phyloP scores from a whole-genome alignment of 1,140 invertebrate species.

The Theocolax elegans region DNA sequence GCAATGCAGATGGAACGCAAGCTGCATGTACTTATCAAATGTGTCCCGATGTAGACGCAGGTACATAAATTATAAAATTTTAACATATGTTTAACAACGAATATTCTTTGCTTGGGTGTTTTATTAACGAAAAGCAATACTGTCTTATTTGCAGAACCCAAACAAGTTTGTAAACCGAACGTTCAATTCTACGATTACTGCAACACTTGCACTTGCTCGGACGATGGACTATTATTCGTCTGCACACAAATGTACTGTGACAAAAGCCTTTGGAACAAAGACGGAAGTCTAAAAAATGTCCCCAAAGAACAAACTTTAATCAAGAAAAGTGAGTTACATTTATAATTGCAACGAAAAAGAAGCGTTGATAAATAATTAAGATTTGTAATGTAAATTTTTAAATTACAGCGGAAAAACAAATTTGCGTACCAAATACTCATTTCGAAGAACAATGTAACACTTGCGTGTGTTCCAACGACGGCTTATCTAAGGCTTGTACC shows the following conservation, averaged over 20 bases:
- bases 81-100: too few species aligned
- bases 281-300: neutral
- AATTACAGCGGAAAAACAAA: neutral
- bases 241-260: constrained; percentile 16
- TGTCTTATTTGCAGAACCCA: too few species aligned
- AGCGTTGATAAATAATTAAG: too few species aligned
- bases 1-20: neutral
- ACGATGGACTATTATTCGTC: neutral
- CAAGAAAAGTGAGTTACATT: too few species aligned
- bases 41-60: too few species aligned
- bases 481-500: neutral
- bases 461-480: neutral
- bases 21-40: neutral
- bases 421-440: neutral
- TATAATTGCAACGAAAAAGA: too few species aligned
- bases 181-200: neutral
- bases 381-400: too few species aligned
- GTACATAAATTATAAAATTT: too few species aligned
- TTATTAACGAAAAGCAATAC: too few species aligned
- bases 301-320: too few species aligned
- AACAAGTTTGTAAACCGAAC: neutral
- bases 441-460: neutral
- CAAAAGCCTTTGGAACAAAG: neutral
- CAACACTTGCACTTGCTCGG: constrained; percentile 5
- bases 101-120: too few species aligned